Conservation (phyloP, 37 sponge, comb jelly and placozoan species). For the Eunapius fragilis region DNA sequence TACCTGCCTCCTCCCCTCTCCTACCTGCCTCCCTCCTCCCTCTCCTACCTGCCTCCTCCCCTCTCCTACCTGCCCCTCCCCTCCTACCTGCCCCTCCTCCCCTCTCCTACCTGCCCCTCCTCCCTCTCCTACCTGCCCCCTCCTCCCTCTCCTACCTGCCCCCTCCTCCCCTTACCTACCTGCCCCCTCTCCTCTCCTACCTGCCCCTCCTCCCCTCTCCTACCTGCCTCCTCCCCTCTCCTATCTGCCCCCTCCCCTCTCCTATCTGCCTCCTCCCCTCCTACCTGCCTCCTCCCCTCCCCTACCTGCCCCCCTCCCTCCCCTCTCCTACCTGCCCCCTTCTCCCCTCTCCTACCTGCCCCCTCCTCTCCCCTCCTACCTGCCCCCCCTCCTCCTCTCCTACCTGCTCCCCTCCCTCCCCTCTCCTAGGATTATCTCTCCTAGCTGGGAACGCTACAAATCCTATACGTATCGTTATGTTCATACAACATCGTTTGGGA, state of each 20-base stretch:
- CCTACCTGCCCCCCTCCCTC: neutral
- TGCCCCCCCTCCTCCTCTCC: neutral
- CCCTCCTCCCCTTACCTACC: neutral
- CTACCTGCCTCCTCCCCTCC: neutral
- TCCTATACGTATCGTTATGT: slow-evolving; percentile 57
- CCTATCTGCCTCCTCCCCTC: too few species aligned
- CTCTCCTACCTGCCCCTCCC: neutral
- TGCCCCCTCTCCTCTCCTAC: neutral
- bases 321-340: neutral
- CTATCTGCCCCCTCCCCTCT: too few species aligned
- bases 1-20: neutral
- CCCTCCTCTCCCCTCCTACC: neutral
- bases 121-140: neutral
- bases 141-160: neutral
- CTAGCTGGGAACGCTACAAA: slow-evolving; percentile 22
- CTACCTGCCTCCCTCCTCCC: too few species aligned
- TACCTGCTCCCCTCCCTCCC: neutral
- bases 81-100: neutral
- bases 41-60: neutral
- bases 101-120: neutral
- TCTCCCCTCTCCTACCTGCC: neutral
- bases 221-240: neutral
- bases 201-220: too few species aligned
- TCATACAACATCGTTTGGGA: slow-evolving; percentile 70
- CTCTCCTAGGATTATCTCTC: slow-evolving; percentile 36